phyloP scores from a whole-genome alignment of 2,113 vertebrate genomes.

The Petromus typicus region DNA sequence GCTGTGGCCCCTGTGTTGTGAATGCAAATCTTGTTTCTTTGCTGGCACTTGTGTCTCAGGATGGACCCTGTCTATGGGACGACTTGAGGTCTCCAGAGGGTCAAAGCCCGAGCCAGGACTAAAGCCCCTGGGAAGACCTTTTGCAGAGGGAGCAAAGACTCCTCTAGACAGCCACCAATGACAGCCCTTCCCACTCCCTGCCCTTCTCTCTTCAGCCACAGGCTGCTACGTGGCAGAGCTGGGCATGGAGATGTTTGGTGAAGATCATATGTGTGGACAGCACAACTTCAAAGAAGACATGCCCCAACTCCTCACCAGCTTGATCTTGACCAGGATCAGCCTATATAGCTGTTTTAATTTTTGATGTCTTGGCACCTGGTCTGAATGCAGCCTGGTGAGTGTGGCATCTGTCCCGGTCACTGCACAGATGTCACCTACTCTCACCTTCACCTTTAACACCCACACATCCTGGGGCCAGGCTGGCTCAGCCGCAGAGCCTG shows the following conservation, averaged over 20 bases:
- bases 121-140: background rate
- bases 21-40: too few species aligned
- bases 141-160: fast-evolving
- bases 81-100: too few species aligned
- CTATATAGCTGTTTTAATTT: background rate
- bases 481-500: background rate
- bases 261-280: background rate
- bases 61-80: too few species aligned
- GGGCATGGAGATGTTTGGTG: background rate
- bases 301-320: fast-evolving
- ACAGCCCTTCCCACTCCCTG: too few species aligned
- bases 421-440: too few species aligned
- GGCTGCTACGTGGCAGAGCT: background rate
- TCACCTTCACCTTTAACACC: background rate
- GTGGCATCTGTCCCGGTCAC: background rate
- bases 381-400: background rate
- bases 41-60: too few species aligned
- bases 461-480: background rate
- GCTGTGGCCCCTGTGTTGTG: too few species aligned
- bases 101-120: background rate
- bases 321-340: background rate
- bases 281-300: fast-evolving
- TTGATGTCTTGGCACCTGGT: background rate
- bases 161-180: too few species aligned
- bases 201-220: too few species aligned